These are phyloP conservation scores for Plotosus lineatus DNA, from an alignment of 2,113 vertebrate species.

Conservation along the genomic window DNA sequence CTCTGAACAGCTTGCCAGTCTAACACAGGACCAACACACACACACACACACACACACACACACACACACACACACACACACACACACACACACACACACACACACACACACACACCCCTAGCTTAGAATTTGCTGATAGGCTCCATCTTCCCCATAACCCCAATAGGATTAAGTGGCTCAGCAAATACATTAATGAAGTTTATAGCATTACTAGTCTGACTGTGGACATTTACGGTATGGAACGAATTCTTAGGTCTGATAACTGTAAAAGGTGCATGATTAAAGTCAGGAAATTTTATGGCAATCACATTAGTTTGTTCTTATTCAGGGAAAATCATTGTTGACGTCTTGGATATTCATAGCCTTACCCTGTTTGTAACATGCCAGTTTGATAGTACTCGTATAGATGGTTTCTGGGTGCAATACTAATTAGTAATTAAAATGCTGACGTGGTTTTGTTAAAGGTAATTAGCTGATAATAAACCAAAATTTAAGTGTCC, in stretches of 20 bases:
- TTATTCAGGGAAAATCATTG: not conserved
- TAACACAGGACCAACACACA: too few relatives aligned
- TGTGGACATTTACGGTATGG: not conserved
- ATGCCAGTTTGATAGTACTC: not conserved
- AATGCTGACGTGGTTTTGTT: too few relatives aligned
- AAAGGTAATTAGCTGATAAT: not conserved
- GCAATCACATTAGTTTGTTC: not conserved
- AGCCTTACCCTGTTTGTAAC: not conserved
- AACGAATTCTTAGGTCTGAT: not conserved
- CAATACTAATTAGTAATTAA: not conserved
- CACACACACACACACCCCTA: too few relatives aligned
- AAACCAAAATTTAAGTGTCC: not conserved
- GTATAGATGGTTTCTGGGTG: not conserved
- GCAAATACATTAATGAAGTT: not conserved
- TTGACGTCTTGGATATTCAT: not conserved
- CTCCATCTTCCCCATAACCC: too few relatives aligned
- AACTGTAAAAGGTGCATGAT: not conserved
- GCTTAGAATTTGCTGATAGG: too few relatives aligned
- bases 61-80: too few relatives aligned
- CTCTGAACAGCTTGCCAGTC: too few relatives aligned
- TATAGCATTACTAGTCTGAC: not conserved
- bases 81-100: too few relatives aligned
- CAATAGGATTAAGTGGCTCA: too few relatives aligned
- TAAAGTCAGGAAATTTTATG: not conserved
- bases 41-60: too few relatives aligned